Evolutionary conservation across 2,113 vertebrate species (phyloP), one percentile per base, ranked within the genome.

Genomic region (Dicentrarchus labrax): DNA sequence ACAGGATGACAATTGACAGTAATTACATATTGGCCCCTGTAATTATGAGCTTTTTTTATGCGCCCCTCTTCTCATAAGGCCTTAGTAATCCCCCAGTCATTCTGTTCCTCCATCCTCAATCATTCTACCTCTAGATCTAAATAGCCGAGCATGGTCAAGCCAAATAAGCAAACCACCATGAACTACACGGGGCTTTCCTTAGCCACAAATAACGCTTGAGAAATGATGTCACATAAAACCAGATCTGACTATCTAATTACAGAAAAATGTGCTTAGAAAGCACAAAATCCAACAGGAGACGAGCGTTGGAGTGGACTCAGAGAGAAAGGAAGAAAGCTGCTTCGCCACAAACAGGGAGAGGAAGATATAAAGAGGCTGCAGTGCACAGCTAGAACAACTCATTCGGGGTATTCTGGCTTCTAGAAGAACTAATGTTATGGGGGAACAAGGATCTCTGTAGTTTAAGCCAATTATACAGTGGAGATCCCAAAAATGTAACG

Each of bases 161-260:
- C 74, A 73, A 91, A 89, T 77, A 87, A 91, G 78, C 64, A 89
- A 88, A 90, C 84, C 86, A 53, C 82, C 54, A 45, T 73, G 38
- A 86, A 61, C 66, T 72, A 68, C 57, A 76, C 3, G 70, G 83
- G 87, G 83, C 76, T 91, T 92, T 91, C 89, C 86, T 87, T 60
- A 4, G 61, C 80, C 86, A 84, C 86, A 87, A 89, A 86, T 88
- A 80, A 92, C 24, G 22, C n/a, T 78, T 67, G 51, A 88, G 59
- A 90, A 85, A 88, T 90, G 72, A 91, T 85, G 89, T 91, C 90
- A 90, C 53, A 56, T 78, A 56, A 90, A 93, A 90, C 81, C 87
- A 83, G 36, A 86, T 89, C 85, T 83, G 43, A 60, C 84, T 72
- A 61, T 91, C 89, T 89, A 89, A 91, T 89, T 82, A 87, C 72